Evolutionary conservation across 2,113 vertebrate genomes (phyloP).

Genomic region (Morone saxatilis): DNA sequence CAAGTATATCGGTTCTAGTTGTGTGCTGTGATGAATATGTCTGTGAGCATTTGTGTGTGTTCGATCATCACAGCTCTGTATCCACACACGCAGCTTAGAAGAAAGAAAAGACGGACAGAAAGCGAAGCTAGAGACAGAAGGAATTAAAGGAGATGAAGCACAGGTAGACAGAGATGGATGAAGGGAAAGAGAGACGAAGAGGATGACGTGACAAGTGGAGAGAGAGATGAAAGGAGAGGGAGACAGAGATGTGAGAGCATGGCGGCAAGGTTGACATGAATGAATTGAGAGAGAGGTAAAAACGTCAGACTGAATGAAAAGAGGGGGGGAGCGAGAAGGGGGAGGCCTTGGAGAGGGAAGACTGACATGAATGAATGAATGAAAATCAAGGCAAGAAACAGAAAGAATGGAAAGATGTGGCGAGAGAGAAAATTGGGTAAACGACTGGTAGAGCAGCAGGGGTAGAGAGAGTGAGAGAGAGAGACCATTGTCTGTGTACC

Average conservation of each 20-base stretch:
- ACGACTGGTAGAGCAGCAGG: slow-evolving; percentile 39
- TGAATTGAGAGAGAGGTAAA: slow-evolving; percentile 69
- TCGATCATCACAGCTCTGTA: slow-evolving; percentile 10
- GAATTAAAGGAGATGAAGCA: slow-evolving; percentile 36
- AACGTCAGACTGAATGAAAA: slow-evolving; percentile 71
- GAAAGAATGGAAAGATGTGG: slow-evolving; percentile 39
- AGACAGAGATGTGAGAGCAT: slow-evolving; percentile 63
- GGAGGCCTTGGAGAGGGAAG: not conserved
- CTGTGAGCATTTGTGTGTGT: slow-evolving; percentile 7
- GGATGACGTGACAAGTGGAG: slow-evolving; percentile 63
- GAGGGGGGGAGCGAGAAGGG: not conserved
- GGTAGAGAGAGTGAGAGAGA: slow-evolving; percentile 46
- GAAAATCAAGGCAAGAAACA: slow-evolving; percentile 55
- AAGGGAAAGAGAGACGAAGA: slow-evolving; percentile 49
- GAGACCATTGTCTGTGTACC: slow-evolving; percentile 76
- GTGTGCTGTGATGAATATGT: not conserved
- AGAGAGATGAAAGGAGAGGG: slow-evolving; percentile 58
- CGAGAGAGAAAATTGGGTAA: slow-evolving; percentile 49
- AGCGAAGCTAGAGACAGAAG: slow-evolving; percentile 34
- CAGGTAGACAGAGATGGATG: slow-evolving; percentile 69
- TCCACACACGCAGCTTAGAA: slow-evolving; percentile 26
- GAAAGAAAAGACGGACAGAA: slow-evolving; percentile 28
- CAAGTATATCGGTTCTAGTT: not conserved
- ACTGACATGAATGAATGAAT: slow-evolving; percentile 51
- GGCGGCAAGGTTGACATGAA: slow-evolving; percentile 73